Evolutionary conservation across 2,113 vertebrate genomes (phyloP).

Genomic region (Percopsis transmontana): DNA sequence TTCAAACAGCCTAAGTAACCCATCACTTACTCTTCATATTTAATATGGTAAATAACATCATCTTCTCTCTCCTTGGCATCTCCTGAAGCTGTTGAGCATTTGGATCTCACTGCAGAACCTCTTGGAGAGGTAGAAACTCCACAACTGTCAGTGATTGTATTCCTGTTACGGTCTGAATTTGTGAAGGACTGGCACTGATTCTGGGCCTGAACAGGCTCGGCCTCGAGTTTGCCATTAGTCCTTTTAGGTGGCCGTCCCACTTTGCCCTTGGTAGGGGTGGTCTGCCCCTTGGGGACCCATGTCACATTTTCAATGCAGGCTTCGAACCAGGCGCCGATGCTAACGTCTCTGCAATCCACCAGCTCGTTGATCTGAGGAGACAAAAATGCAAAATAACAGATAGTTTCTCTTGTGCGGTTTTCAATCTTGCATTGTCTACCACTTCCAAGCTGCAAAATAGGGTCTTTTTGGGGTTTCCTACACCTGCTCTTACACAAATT

Average conservation of each 20-base stretch:
- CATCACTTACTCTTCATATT: slow-evolving; percentile 98
- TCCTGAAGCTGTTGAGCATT: slow-evolving; percentile 6
- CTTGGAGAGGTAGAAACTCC: slow-evolving; percentile 91
- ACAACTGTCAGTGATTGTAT: slow-evolving; percentile 79
- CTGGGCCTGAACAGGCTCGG: slow-evolving; percentile 58
- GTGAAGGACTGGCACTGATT: slow-evolving; percentile 60
- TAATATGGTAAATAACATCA: slow-evolving; percentile 93
- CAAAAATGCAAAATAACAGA: slow-evolving; percentile 22
- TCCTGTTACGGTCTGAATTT: slow-evolving; percentile 83
- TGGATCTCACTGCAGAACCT: slow-evolving; percentile 62
- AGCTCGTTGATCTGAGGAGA: slow-evolving; percentile 91
- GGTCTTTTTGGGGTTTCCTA: no score
- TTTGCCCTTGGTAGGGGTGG: slow-evolving; percentile 80
- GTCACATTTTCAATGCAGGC: slow-evolving; percentile 91
- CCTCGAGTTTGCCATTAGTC: slow-evolving; percentile 89
- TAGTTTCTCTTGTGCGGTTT: slow-evolving; percentile 2
- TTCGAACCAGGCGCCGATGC: slow-evolving; percentile 97
- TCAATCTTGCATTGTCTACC: background rate
- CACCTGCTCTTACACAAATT: no score
- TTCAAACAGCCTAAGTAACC: slow-evolving; percentile 5
- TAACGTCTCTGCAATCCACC: slow-evolving; percentile 95
- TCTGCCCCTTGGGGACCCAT: slow-evolving; percentile 83
- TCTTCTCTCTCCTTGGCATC: slow-evolving; percentile 76
- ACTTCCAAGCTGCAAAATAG: no score
- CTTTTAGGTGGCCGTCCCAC: slow-evolving; percentile 87